These are phyloP conservation scores for Dunckerocampus dactyliophorus DNA, from an alignment of 2,113 vertebrate genomes.

Conservation along the genomic window DNA sequence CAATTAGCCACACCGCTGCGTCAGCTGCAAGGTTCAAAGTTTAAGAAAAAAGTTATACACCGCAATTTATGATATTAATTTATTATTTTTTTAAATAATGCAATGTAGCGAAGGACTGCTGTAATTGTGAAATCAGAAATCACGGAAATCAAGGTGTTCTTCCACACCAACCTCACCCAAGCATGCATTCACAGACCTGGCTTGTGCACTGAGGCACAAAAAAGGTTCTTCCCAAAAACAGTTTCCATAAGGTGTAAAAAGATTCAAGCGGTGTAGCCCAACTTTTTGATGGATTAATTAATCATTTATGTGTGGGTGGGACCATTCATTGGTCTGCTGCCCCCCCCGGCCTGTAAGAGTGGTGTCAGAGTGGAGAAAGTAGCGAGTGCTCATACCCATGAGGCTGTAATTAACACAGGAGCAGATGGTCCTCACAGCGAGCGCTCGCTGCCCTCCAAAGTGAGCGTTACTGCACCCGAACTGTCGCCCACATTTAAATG, in stretches of 20 bases:
- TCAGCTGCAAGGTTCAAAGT: no score
- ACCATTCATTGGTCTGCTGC: not conserved
- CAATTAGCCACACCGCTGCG: no score
- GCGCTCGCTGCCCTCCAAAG: not conserved
- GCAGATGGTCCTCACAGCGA: slow-evolving; percentile 7
- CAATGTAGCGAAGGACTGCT: no score
- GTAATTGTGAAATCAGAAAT: no score
- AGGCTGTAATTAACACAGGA: slow-evolving; percentile 5
- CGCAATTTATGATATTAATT: no score
- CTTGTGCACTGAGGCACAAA: no score
- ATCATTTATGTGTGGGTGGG: not conserved
- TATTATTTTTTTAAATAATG: no score
- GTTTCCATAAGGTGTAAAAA: not conserved
- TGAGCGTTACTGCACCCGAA: not conserved
- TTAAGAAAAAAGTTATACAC: no score
- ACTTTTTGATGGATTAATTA: not conserved
- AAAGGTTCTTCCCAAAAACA: no score
- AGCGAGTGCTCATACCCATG: not conserved
- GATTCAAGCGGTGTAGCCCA: not conserved
- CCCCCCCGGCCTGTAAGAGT: not conserved
- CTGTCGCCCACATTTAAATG: not conserved
- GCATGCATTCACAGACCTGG: not conserved
- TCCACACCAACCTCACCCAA: not conserved
- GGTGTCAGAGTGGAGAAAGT: not conserved
- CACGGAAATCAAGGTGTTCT: not conserved